Percentiles rank a stretch among this genome's conserved stretches.
These are phyloP conservation scores for Pantherophis guttatus DNA, from an alignment of 2,113 vertebrate species.

Conservation along the genomic window DNA sequence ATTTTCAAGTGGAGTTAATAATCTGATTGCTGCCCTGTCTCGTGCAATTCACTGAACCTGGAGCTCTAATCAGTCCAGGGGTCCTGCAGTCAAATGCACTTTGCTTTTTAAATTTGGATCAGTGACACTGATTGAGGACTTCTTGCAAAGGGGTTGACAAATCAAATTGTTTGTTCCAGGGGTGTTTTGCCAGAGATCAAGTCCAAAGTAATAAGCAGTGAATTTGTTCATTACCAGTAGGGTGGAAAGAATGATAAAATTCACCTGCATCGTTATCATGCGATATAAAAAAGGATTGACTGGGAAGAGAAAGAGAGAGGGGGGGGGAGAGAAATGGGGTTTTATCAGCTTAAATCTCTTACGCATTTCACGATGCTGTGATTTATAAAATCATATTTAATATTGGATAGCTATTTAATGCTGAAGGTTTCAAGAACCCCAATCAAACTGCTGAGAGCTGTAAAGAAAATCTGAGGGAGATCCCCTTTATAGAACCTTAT, in stretches of 20 bases:
- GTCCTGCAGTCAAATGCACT: slow-evolving; percentile 99
- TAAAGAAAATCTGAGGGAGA: background rate
- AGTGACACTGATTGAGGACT: slow-evolving; percentile 99
- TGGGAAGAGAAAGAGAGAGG: background rate
- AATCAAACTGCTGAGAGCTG: background rate
- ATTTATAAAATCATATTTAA: background rate
- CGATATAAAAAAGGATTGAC: slow-evolving; percentile 41
- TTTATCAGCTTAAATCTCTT: background rate
- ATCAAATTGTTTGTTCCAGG: slow-evolving; percentile 99
- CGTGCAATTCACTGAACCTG: slow-evolving; percentile 96
- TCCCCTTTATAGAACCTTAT: too few species aligned
- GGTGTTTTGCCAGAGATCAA: slow-evolving; percentile 99
- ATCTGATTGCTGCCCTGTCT: slow-evolving; percentile 99
- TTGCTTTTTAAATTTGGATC: slow-evolving; percentile 99
- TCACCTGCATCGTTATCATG: slow-evolving; percentile 78
- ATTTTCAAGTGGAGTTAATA: slow-evolving; percentile 99
- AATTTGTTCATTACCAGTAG: slow-evolving; percentile 99
- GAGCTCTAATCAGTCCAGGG: slow-evolving; percentile 98
- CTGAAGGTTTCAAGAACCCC: background rate
- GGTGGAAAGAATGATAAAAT: slow-evolving; percentile 85
- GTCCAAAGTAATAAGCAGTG: slow-evolving; percentile 99
- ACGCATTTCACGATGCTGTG: background rate
- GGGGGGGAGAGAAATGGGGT: background rate
- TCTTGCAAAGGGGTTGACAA: slow-evolving; percentile 99
- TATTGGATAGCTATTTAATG: background rate